Evolutionary conservation across 1,140 invertebrate genomes (phyloP).

Genomic region (Ceratosolen fusciceps): DNA sequence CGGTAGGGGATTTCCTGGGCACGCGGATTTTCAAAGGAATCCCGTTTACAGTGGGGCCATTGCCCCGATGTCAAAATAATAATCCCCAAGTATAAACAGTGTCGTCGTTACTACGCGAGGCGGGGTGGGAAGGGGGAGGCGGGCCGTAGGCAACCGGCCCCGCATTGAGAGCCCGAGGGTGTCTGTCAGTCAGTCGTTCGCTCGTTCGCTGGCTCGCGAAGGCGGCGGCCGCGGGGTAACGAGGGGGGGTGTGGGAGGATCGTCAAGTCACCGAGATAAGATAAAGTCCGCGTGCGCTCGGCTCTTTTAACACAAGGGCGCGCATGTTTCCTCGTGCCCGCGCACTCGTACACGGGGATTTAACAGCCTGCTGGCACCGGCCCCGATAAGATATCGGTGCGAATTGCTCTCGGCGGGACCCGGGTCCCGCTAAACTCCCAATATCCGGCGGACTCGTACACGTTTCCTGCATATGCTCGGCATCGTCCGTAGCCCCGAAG

Average conservation of each 20-base stretch:
- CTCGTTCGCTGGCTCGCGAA: background rate
- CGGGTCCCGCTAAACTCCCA: no score
- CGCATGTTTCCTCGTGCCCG: background rate
- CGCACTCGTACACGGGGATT: background rate
- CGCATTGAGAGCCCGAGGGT: background rate
- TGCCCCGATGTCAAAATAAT: no score
- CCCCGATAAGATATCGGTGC: slow-evolving; percentile 2
- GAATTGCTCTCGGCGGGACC: background rate
- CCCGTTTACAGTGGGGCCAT: no score
- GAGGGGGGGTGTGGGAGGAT: background rate
- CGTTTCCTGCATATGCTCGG: no score
- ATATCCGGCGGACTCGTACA: no score
- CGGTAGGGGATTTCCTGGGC: no score
- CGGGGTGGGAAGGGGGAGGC: no score
- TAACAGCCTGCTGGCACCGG: background rate
- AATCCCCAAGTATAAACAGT: no score
- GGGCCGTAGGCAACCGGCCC: background rate
- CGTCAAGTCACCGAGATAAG: background rate
- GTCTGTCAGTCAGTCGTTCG: background rate
- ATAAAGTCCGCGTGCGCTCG: background rate
- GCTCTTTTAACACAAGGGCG: background rate
- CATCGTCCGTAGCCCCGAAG: no score
- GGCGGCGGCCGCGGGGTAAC: background rate
- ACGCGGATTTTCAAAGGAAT: no score
- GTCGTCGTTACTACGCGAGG: no score